A percentile compares a stretch with the other conserved stretches of the same genome.
Evolutionary conservation across 1,140 invertebrate genomes (phyloP).

Genomic region (Bombus confusus): DNA sequence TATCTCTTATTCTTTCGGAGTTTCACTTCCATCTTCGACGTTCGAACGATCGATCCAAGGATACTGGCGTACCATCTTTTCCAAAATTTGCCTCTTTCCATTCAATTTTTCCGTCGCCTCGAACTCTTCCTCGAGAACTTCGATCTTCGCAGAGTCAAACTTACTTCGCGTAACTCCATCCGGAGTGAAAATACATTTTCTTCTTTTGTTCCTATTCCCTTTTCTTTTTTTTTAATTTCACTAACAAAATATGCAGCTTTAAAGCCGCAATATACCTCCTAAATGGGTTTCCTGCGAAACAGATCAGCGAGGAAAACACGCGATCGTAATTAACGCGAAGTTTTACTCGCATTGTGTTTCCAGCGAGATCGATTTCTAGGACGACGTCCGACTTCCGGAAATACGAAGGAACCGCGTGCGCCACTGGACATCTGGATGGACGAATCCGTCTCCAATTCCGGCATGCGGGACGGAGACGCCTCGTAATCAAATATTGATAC

Average conservation of each 20-base stretch:
- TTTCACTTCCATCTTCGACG: neutral
- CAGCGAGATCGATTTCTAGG: conserved; percentile 42
- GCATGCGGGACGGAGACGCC: conserved; percentile 57
- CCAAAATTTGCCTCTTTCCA: neutral
- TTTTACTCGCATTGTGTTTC: conserved; percentile 25
- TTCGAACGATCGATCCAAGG: neutral
- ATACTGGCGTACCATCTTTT: neutral
- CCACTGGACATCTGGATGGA: conserved; percentile 44
- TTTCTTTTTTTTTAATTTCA: neutral
- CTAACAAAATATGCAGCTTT: neutral
- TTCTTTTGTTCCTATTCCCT: neutral
- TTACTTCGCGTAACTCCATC: neutral
- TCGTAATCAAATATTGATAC: conserved; percentile 76
- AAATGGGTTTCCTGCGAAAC: too few species aligned
- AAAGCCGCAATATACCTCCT: too few species aligned
- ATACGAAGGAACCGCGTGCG: conserved; percentile 38
- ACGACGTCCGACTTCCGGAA: conserved; percentile 43
- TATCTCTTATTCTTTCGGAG: neutral
- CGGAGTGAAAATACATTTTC: neutral
- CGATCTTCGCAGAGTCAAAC: neutral
- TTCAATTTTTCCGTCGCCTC: neutral
- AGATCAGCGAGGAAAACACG: neutral
- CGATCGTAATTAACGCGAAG: conserved; percentile 35
- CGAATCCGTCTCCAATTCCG: conserved; percentile 50
- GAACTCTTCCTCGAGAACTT: neutral